Evolutionary conservation across 2,797 vertebrate genomes (phyloP).

Genomic region (Lates japonicus): DNA sequence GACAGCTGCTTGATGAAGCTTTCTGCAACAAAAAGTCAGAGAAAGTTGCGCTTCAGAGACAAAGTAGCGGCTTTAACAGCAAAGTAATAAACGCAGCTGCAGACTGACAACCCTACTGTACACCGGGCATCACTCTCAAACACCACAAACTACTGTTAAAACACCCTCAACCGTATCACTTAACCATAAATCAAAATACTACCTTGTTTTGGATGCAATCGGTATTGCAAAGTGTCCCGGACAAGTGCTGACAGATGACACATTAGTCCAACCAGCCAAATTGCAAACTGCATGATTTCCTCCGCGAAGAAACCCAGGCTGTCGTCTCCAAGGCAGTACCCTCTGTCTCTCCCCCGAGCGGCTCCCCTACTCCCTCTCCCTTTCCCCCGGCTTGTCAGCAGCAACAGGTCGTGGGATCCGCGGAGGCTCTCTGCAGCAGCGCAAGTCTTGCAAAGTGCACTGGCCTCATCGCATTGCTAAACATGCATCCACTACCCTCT

Average conservation of each 20-base stretch:
- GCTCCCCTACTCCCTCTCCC: conserved; percentile 73
- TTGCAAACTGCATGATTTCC: conserved; percentile 91
- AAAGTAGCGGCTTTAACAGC: conserved; percentile 8
- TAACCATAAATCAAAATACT: conserved; percentile 49
- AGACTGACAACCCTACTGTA: background rate
- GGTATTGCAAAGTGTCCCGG: conserved; percentile 83
- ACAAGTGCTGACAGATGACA: conserved; percentile 90
- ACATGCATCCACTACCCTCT: conserved; percentile 68
- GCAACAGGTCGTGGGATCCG: conserved; percentile 86
- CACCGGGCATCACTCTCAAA: conserved; percentile 28
- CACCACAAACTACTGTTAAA: background rate
- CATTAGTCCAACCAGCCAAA: conserved; percentile 90
- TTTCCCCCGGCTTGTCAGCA: conserved; percentile 86
- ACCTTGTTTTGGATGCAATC: conserved; percentile 95
- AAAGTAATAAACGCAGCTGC: conserved; percentile 13
- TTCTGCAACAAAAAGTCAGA: conserved; percentile 82
- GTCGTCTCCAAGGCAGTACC: conserved; percentile 77
- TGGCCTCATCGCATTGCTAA: conserved; percentile 85
- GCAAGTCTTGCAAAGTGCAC: conserved; percentile 82
- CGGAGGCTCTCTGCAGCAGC: conserved; percentile 83
- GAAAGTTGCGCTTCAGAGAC: conserved; percentile 8
- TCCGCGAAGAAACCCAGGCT: conserved; percentile 69
- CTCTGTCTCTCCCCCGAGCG: conserved; percentile 72
- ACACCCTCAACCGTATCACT: conserved; percentile 10
- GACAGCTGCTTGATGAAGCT: conserved; percentile 90